Evolutionary conservation across 2,888 invertebrate genomes (phyloP), one percentile per base, ranked within the genome.

Genomic region (Ectobius pallidus): DNA sequence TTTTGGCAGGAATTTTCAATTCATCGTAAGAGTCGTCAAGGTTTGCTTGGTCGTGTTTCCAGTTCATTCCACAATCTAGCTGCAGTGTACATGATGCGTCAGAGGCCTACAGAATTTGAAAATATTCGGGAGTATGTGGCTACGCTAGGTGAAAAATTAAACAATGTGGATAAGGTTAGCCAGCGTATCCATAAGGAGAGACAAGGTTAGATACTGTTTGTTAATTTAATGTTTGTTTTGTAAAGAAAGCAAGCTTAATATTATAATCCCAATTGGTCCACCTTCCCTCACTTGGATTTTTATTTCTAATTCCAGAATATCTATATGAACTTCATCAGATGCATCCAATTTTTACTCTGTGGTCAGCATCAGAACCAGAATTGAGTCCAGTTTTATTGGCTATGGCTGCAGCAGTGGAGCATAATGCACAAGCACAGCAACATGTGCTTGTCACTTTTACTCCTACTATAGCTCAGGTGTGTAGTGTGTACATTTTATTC

Each of bases 131-230:
- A 87, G 62, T 91, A 91, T 79, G 85, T 90, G 74, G 83, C 81
- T 67, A 83, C 84, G 20, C 82, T 91, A 72, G 84, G 86, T 9
- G 90, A 91, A 76, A 91, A 91, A 80, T 81, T 91, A 34, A 80
- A 81, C 0, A 85, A 86, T 11, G 84, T 91, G 73, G 90, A 91
- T 78, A 87, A 88, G 78, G 89, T 91, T 76, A 87, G 89, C 69
- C 86, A 85, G 78, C 84, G 90, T 73, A 88, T 91, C 75, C 84
- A 88, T 72, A 90, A 89, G 79, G 90, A 91, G 81, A 83, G 89
- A 76, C 85, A 84, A 82, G 86, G 87, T 85, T 16, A 22, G 27
- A 27, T 20, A 55, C 11, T 34, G 34, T 34, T 7, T 34, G 34
- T 7, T 34, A 7, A 7, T 34, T 34, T 34, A 34, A 34, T 34